Conservation (phyloP, 2,113 vertebrate species). For the Podiceps cristatus region DNA sequence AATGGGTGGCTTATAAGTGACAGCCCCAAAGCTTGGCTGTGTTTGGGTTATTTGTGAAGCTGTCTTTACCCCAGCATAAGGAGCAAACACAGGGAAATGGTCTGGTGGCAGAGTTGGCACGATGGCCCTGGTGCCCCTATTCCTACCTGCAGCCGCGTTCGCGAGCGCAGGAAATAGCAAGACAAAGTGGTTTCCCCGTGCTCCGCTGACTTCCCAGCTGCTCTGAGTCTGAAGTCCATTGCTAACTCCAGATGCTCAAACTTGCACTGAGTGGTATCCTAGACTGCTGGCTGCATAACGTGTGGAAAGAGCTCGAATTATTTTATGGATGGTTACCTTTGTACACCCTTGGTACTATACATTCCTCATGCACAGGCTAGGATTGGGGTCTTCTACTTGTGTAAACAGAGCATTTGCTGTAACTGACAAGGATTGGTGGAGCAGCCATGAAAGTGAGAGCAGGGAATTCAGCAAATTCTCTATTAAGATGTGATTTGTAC, state of each 20-base stretch:
- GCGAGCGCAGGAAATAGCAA: background rate
- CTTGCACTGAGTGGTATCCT: background rate
- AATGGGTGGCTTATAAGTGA: background rate
- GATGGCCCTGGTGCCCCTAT: background rate
- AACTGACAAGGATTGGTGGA: slow-evolving; percentile 20
- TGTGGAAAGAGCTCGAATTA: slow-evolving; percentile 20
- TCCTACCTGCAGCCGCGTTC: background rate
- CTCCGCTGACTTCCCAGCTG: slow-evolving; percentile 38
- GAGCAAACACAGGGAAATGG: background rate
- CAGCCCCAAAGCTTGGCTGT: background rate
- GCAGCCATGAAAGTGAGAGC: background rate
- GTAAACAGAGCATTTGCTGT: slow-evolving; percentile 47
- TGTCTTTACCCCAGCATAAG: background rate
- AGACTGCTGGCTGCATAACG: background rate
- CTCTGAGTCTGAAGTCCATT: background rate
- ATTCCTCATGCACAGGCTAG: slow-evolving; percentile 10
- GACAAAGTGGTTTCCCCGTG: background rate
- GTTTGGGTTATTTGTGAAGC: background rate
- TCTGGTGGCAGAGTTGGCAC: background rate
- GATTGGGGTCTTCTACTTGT: slow-evolving; percentile 24
- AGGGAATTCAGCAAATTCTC: slow-evolving; percentile 38
- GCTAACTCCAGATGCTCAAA: slow-evolving; percentile 36
- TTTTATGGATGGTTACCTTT: slow-evolving; percentile 56
- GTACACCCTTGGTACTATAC: slow-evolving; percentile 15
- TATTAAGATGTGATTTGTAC: slow-evolving; percentile 39